Evolutionary conservation across 1,140 invertebrate species (phyloP), one percentile per base, ranked within the genome.

Genomic region (Tetragonula clypearis): DNA sequence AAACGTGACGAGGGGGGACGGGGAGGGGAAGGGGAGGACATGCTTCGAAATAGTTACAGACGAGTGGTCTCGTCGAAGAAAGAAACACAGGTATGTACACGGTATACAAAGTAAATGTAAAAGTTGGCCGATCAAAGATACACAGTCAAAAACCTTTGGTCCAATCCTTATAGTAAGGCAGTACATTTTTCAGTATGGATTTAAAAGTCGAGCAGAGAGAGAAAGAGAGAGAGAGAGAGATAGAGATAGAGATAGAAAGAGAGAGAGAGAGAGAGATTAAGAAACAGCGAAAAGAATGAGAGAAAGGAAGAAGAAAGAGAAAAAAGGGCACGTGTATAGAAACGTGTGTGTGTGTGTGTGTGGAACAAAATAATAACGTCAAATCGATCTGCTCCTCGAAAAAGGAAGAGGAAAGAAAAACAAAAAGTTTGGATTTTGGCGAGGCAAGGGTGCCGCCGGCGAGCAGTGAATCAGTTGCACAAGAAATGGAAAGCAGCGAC

Each of bases 131-230:
- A 94, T 92, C 80, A 92, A 93, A 92, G 92, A 89, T 92, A 93
- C 92, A 93, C 90, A 93, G 91, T 94, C 91, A 93, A 93, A 49
- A 94, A 94, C 92, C 93, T 94, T 93, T 92, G 93, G 93, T 95
- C 93, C 93, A 95, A 94, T 94, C 93, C 94, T 95, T 94, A 94
- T 94, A 95, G 94, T 94, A 94, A 94, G 94, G 93, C 93, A 93
- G 91, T 78, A 87, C 80, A 82, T 81, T 81, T 55, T 87, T 35
- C 35, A 35, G 35, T 66, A 89, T 72, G 85, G 85, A 89, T 73
- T 89, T 75, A 53, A 90, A 80, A 75, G 84, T 80, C 72, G 79
- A 69, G 55, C 2, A 58, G 12, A 76, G 26, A 58, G 26, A 58
- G 12, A 76, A 19, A 76, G 14, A 58, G 11, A 49, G 1, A 80